phyloP scores from a whole-genome alignment of 2,797 vertebrate genomes.

The Oreochromis mossambicus region DNA sequence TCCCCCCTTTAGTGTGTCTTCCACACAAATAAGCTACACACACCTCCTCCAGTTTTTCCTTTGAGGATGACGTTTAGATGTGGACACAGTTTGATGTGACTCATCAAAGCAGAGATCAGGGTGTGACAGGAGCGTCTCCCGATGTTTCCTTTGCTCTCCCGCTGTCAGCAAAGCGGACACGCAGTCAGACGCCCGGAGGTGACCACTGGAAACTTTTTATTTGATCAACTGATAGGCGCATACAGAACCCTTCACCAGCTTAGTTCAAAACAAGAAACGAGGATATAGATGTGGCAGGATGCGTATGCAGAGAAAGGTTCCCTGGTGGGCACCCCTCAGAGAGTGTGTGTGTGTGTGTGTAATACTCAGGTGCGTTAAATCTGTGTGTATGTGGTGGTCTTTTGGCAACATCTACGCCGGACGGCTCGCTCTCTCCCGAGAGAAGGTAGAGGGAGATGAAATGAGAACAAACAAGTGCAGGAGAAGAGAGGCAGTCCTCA shows the following conservation, averaged over 20 bases:
- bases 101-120: conserved; percentile 66
- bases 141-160: conserved; percentile 70
- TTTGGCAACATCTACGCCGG: conserved; percentile 24
- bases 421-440: conserved; percentile 15
- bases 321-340: conserved; percentile 31
- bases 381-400: conserved; percentile 35
- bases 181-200: conserved; percentile 59
- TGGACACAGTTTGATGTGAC: conserved; percentile 66
- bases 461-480: conserved; percentile 54
- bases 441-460: conserved; percentile 48
- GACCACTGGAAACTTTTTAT: conserved; percentile 65
- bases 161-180: conserved; percentile 54
- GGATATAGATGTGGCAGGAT: conserved; percentile 36
- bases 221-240: conserved; percentile 62
- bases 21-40: conserved; percentile 30
- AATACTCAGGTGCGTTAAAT: conserved; percentile 33
- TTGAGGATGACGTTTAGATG: conserved; percentile 62
- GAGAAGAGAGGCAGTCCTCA: conserved; percentile 58
- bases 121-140: conserved; percentile 69
- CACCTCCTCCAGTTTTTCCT: conserved; percentile 55
- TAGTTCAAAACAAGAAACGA: conserved; percentile 51
- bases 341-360: conserved; percentile 18
- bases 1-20: neutral
- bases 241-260: conserved; percentile 15
- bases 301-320: conserved; percentile 44